These are phyloP conservation scores for Chelmon rostratus DNA, from an alignment of 2,797 vertebrate genomes.

Conservation along the genomic window DNA sequence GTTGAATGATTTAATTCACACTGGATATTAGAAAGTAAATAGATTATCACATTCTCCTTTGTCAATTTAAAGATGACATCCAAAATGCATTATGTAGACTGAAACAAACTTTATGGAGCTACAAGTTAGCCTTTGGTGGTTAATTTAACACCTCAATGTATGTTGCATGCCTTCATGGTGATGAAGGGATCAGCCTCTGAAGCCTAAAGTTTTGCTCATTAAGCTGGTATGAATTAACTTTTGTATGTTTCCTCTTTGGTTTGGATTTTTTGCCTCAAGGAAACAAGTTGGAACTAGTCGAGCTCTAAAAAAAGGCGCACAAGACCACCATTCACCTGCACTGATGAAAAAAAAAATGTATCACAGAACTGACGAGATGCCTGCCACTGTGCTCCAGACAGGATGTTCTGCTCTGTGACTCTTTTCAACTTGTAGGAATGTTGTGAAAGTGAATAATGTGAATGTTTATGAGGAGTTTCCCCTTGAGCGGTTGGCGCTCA, in stretches of 20 bases:
- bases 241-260: background rate
- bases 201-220: background rate
- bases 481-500: background rate
- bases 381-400: background rate
- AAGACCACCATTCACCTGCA: background rate
- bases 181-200: background rate
- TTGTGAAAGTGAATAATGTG: background rate
- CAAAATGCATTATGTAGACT: background rate
- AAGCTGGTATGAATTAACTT: background rate
- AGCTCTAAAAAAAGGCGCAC: background rate
- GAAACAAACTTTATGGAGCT: background rate
- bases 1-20: background rate
- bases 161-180: background rate
- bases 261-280: background rate
- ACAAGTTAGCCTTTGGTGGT: background rate
- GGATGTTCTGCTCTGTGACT: background rate
- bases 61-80: background rate
- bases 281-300: background rate
- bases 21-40: background rate
- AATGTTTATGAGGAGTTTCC: slow-evolving; percentile 15
- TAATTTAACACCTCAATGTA: background rate
- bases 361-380: background rate
- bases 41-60: background rate
- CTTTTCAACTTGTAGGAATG: too few species aligned
- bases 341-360: background rate